Percentiles rank a stretch among this genome's conserved stretches.
phyloP scores from a whole-genome alignment of 2,113 vertebrate genomes.

The Chlorodrepanis virens region DNA sequence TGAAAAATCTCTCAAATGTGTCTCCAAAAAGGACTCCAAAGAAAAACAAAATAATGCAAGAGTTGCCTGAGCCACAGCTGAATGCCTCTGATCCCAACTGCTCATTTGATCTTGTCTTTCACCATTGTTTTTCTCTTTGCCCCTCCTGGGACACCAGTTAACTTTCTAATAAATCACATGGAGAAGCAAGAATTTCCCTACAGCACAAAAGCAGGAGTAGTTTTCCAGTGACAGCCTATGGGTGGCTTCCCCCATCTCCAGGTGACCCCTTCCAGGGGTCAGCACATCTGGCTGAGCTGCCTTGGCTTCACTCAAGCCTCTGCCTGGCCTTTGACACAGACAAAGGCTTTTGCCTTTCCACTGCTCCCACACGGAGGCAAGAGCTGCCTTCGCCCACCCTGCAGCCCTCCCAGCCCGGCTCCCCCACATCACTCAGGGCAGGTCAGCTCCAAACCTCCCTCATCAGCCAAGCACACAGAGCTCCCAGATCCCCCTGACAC shows the following conservation, averaged over 20 bases:
- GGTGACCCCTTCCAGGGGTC: not conserved
- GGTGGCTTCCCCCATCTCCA: not conserved
- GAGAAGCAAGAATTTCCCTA: not conserved
- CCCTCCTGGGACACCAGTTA: not conserved
- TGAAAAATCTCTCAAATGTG: not conserved
- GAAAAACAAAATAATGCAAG: not conserved
- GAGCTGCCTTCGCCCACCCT: not conserved
- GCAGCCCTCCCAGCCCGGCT: not conserved
- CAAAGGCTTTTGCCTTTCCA: not conserved
- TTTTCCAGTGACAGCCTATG: not conserved
- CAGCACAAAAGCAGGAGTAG: not conserved
- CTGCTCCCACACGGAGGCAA: rapidly evolving
- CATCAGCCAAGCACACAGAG: not conserved
- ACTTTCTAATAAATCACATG: not conserved
- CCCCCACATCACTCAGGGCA: not conserved
- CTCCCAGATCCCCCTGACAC: not conserved
- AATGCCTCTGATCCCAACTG: not conserved
- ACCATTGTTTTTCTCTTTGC: not conserved
- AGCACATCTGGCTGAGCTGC: not conserved
- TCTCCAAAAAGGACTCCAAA: not conserved
- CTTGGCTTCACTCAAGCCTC: not conserved
- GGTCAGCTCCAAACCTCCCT: not conserved
- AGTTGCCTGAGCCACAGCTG: not conserved
- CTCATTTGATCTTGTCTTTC: not conserved
- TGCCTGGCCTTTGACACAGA: not conserved